Percentiles rank a stretch among this genome's conserved stretches.
These are phyloP conservation scores for Brachyopa scutellaris DNA, from an alignment of 2,888 invertebrate species.

Conservation along the genomic window DNA sequence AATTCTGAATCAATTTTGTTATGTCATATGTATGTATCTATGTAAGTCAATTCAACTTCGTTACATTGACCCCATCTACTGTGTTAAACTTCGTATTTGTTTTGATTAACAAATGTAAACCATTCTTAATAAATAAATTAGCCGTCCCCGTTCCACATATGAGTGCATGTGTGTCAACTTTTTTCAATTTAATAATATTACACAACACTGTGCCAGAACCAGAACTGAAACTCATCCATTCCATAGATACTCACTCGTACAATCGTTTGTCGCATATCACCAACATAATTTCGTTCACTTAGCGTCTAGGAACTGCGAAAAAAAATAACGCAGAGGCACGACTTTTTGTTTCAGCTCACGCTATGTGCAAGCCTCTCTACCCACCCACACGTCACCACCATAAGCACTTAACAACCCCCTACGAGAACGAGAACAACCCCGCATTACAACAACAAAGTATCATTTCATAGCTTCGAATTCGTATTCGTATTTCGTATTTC, in stretches of 20 bases:
- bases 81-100: constrained; percentile 19
- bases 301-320: constrained; percentile 49
- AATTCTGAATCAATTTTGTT: too few relatives aligned
- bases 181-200: constrained; percentile 67
- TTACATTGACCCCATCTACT: constrained; percentile 38
- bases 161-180: constrained; percentile 59
- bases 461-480: too few relatives aligned
- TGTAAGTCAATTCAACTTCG: constrained; percentile 27
- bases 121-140: constrained; percentile 69
- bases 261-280: too few relatives aligned
- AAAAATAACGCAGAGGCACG: constrained; percentile 11
- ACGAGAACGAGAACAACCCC: constrained; percentile 1
- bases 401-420: constrained; percentile 32
- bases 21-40: too few relatives aligned
- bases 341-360: constrained; percentile 44
- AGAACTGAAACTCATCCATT: constrained; percentile 52
- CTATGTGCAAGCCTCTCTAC: constrained; percentile 28
- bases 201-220: constrained; percentile 41
- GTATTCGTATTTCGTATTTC: too few relatives aligned
- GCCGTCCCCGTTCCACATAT: constrained; percentile 59
- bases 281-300: constrained; percentile 65
- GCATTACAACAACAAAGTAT: constrained; percentile 24
- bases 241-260: too few relatives aligned
- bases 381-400: constrained; percentile 48
- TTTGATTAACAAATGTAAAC: constrained; percentile 66